A percentile compares a stretch with the other conserved stretches of the same genome.
phyloP scores from a whole-genome alignment of 2,888 invertebrate species.

The Microctonus hyperodae region DNA sequence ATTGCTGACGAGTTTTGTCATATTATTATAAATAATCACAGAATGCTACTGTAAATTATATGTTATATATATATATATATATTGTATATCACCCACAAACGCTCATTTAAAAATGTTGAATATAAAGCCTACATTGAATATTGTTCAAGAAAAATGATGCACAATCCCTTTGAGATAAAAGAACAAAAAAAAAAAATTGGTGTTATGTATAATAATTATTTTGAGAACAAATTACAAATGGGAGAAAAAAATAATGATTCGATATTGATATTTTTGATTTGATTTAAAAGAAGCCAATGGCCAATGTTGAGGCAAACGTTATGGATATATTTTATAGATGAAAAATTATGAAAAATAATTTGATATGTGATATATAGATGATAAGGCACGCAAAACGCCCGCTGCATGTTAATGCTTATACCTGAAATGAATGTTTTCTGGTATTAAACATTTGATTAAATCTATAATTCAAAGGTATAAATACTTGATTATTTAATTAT shows the following conservation, averaged over 20 bases:
- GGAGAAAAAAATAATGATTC: constrained; percentile 36
- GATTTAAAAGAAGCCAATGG: background rate
- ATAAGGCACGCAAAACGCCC: constrained; percentile 51
- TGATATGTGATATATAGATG: constrained; percentile 55
- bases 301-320: constrained; percentile 27
- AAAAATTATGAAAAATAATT: constrained; percentile 42
- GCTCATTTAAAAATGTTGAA: constrained; percentile 16
- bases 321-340: constrained; percentile 39
- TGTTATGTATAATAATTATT: background rate
- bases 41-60: constrained; percentile 21
- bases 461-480: constrained; percentile 34
- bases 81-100: constrained; percentile 14
- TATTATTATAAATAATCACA: constrained; percentile 6
- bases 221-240: background rate
- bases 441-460: constrained; percentile 53
- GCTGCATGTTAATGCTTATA: constrained; percentile 28
- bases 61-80: background rate
- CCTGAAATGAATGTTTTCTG: constrained; percentile 50
- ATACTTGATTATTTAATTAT: background rate
- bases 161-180: constrained; percentile 16
- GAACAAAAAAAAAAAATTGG: constrained; percentile 5
- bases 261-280: constrained; percentile 46
- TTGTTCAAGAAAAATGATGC: constrained; percentile 3
- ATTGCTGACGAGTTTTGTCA: background rate
- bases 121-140: constrained; percentile 9